These are phyloP conservation scores for Clarias gariepinus DNA, from an alignment of 2,113 vertebrate species.

Conservation along the genomic window DNA sequence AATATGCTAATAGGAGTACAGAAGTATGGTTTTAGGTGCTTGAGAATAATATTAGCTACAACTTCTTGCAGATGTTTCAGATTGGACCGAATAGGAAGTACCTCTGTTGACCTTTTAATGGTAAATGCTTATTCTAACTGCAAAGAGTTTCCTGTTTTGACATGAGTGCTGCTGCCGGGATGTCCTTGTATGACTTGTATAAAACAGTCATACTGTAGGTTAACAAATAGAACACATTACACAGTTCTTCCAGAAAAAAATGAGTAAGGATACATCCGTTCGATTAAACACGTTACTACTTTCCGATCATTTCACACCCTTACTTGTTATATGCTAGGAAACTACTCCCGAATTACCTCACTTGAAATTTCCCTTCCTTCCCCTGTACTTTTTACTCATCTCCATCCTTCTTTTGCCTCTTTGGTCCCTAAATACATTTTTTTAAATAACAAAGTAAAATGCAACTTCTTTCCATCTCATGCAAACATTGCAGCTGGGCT, in stretches of 20 bases:
- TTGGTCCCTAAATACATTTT: neutral
- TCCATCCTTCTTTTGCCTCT: neutral
- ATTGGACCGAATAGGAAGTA: conserved; percentile 10
- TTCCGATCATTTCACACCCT: conserved; percentile 11
- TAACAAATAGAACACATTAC: conserved; percentile 17
- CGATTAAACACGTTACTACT: conserved; percentile 27
- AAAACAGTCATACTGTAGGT: neutral
- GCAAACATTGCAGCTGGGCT: neutral
- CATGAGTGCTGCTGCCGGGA: conserved; percentile 7
- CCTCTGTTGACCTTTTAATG: neutral
- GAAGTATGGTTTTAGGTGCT: neutral
- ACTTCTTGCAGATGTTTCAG: neutral
- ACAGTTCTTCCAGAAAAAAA: conserved; percentile 15
- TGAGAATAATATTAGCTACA: neutral
- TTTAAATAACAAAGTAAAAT: conserved; percentile 22
- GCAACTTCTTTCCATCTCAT: neutral
- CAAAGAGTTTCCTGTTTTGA: conserved; percentile 10
- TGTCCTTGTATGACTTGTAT: conserved; percentile 29
- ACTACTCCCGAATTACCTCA: conserved; percentile 14
- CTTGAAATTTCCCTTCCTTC: neutral
- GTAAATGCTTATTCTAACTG: neutral
- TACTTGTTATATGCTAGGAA: neutral
- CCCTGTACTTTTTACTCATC: neutral
- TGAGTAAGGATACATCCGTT: conserved; percentile 4
- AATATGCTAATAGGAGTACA: neutral